These are phyloP conservation scores for Drosophila dunni DNA, from an alignment of 1,140 invertebrate genomes.

Conservation along the genomic window DNA sequence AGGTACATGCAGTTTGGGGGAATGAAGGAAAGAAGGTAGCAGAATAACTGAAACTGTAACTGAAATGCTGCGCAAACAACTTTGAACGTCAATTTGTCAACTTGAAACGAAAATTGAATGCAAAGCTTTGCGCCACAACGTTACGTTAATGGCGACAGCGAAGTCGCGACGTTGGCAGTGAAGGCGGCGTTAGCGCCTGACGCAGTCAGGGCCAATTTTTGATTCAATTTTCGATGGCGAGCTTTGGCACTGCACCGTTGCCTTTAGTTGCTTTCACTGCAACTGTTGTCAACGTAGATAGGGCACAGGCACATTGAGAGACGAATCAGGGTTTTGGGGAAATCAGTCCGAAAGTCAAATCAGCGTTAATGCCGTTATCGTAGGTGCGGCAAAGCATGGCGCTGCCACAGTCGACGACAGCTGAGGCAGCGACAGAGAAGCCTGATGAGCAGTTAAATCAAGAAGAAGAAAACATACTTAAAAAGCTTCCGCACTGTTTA, in stretches of 20 bases:
- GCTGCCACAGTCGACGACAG: constrained; percentile 49
- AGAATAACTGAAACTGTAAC: constrained; percentile 73
- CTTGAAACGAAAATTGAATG: constrained; percentile 81
- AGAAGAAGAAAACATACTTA: constrained; percentile 49
- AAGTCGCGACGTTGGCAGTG: neutral
- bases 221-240: constrained; percentile 46
- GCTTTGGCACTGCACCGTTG: constrained; percentile 45
- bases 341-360: constrained; percentile 51
- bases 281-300: constrained; percentile 30
- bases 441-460: constrained; percentile 73
- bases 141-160: constrained; percentile 34
- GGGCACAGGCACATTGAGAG: constrained; percentile 2
- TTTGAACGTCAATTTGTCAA: constrained; percentile 83
- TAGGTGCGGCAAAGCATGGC: constrained; percentile 77
- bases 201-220: constrained; percentile 68
- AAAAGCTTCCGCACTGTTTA: constrained; percentile 77
- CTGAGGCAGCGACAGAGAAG: constrained; percentile 37
- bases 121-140: constrained; percentile 68
- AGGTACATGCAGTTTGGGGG: neutral
- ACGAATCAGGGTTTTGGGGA: neutral
- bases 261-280: constrained; percentile 60
- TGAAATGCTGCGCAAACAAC: constrained; percentile 82
- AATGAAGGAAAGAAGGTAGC: constrained; percentile 41
- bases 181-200: constrained; percentile 50
- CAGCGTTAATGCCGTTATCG: constrained; percentile 77